These are phyloP conservation scores for Apocheima hispidaria DNA, from an alignment of 2,888 invertebrate species.

Conservation along the genomic window DNA sequence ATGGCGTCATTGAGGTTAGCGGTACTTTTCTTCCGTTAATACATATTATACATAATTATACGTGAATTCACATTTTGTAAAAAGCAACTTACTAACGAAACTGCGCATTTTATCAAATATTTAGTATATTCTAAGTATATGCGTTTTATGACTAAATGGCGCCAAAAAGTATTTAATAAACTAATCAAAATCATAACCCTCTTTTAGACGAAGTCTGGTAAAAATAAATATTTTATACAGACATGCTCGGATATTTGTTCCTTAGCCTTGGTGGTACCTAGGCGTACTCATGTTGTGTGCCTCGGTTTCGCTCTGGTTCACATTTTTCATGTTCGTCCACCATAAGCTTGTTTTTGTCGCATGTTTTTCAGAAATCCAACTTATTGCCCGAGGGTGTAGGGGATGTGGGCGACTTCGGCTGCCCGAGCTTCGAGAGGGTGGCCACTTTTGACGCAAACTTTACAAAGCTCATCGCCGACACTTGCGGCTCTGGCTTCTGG, in stretches of 20 bases:
- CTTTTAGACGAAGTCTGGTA: too few species aligned
- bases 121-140: too few species aligned
- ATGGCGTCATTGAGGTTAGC: too few species aligned
- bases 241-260: neutral
- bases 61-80: too few species aligned
- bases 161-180: too few species aligned
- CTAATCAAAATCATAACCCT: too few species aligned
- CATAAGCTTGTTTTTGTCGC: neutral
- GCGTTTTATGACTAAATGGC: too few species aligned
- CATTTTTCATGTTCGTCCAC: neutral
- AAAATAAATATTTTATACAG: too few species aligned
- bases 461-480: slow-evolving; percentile 73
- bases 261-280: neutral
- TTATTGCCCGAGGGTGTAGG: slow-evolving; percentile 67
- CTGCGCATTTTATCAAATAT: too few species aligned
- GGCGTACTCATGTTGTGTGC: neutral
- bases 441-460: slow-evolving; percentile 80
- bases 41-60: too few species aligned
- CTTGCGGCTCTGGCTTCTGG: slow-evolving; percentile 73
- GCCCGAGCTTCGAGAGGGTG: slow-evolving; percentile 71
- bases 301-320: neutral
- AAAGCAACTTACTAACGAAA: too few species aligned
- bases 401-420: slow-evolving; percentile 72
- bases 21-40: too few species aligned
- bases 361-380: slow-evolving; percentile 68